Evolutionary conservation across 1,140 invertebrate species (phyloP).

Genomic region (Drosophila mojavensis): DNA sequence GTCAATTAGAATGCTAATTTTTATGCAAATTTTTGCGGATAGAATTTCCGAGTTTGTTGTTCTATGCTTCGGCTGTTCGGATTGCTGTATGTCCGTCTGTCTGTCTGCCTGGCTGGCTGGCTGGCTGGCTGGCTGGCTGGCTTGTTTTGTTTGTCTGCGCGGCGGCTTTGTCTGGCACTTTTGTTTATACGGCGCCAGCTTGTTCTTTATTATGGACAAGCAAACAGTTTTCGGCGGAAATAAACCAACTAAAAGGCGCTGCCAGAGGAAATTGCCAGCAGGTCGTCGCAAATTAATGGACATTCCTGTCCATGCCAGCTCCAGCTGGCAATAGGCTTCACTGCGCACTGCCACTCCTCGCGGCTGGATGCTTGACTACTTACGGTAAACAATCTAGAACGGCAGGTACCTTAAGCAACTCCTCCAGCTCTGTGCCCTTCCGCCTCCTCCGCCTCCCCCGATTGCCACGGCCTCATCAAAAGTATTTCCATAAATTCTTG

Average conservation of each 20-base stretch:
- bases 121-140: background rate
- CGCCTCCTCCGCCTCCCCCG: background rate
- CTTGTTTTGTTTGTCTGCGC: conserved; percentile 17
- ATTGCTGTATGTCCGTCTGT: background rate
- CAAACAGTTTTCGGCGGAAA: conserved; percentile 58
- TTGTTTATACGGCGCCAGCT: conserved; percentile 51
- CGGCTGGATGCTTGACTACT: background rate
- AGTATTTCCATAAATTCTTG: conserved; percentile 26
- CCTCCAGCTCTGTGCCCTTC: background rate
- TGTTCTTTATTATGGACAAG: conserved; percentile 62
- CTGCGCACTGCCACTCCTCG: background rate
- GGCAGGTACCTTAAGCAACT: background rate
- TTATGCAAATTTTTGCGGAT: conserved; percentile 78
- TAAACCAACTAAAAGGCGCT: conserved; percentile 57
- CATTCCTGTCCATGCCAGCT: conserved; percentile 13
- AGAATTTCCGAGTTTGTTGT: conserved; percentile 30
- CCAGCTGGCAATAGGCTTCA: conserved; percentile 1
- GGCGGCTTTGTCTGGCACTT: conserved; percentile 30
- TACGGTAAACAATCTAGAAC: conserved; percentile 2
- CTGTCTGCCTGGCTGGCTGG: background rate
- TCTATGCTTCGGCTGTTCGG: background rate
- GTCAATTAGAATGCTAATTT: conserved; percentile 81
- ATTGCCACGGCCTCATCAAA: background rate
- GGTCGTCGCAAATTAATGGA: conserved; percentile 58
- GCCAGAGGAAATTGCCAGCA: conserved; percentile 69